A percentile compares a stretch with the other conserved stretches of the same genome.
phyloP scores from a whole-genome alignment of 2,888 invertebrate species.

The Drosophila nr. perissopoda region DNA sequence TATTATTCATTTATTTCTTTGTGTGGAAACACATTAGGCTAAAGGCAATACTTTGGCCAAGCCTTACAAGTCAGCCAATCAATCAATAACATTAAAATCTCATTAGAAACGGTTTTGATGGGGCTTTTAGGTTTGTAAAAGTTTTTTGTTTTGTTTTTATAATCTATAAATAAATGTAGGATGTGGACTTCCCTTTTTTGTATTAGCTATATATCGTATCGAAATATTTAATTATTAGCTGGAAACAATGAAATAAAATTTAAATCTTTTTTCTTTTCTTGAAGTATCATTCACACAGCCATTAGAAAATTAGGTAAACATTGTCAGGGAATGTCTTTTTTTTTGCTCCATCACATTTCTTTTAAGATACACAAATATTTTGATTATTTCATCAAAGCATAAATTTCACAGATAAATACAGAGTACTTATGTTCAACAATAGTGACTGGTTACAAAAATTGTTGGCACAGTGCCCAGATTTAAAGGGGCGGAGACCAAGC shows the following conservation, averaged over 20 bases:
- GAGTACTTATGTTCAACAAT: slow-evolving; percentile 17
- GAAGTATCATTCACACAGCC: not conserved
- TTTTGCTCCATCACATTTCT: not conserved
- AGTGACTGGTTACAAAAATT: slow-evolving; percentile 28
- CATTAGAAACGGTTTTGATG: slow-evolving; percentile 43
- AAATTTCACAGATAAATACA: slow-evolving; percentile 34
- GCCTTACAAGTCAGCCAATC: slow-evolving; percentile 53
- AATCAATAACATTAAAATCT: slow-evolving; percentile 54
- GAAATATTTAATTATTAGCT: not conserved
- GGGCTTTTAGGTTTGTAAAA: not conserved
- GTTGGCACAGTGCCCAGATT: slow-evolving; percentile 34
- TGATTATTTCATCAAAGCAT: slow-evolving; percentile 6
- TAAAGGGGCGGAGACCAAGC: slow-evolving; percentile 47
- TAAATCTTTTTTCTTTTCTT: not conserved
- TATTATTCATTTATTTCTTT: slow-evolving; percentile 28
- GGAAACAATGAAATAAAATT: not conserved
- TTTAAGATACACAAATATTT: not conserved
- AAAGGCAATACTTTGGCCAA: slow-evolving; percentile 27
- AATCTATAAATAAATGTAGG: not conserved
- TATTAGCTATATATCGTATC: not conserved
- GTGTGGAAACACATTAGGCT: slow-evolving; percentile 62
- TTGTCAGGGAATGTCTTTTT: not conserved
- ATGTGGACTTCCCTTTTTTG: not conserved
- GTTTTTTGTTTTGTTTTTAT: not conserved
- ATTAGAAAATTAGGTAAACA: not conserved